Evolutionary conservation across 2,113 vertebrate genomes (phyloP).

Genomic region (Enhydra lutris): DNA sequence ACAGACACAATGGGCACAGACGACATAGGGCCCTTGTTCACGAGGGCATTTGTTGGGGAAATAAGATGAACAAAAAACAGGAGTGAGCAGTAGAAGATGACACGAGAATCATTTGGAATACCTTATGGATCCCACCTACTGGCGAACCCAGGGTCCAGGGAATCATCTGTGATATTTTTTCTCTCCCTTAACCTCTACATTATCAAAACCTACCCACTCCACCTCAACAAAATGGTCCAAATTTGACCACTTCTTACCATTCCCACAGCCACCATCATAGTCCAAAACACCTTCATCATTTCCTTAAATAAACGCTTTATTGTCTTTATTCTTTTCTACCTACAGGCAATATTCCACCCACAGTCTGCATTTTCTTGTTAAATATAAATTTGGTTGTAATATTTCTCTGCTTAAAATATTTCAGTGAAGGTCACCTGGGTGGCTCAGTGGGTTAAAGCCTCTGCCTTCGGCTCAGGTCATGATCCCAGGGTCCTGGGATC

Average conservation of each 20-base stretch:
- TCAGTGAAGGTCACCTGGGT: not conserved
- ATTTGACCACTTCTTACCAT: not conserved
- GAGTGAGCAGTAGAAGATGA: not conserved
- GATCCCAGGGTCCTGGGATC: too few relatives aligned
- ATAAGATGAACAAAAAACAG: not conserved
- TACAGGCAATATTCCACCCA: not conserved
- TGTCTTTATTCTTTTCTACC: not conserved
- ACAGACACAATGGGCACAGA: not conserved
- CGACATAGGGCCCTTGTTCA: not conserved
- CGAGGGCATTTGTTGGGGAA: not conserved
- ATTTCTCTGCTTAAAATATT: not conserved
- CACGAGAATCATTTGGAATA: fast-evolving
- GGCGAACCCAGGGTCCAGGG: not conserved
- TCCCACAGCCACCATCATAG: not conserved
- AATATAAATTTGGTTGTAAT: not conserved
- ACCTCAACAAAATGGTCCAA: not conserved
- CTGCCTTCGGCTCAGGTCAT: too few relatives aligned
- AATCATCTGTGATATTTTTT: not conserved
- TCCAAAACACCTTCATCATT: not conserved
- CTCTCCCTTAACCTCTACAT: not conserved
- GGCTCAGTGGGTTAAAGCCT: too few relatives aligned
- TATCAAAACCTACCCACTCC: not conserved
- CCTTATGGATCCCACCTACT: not conserved
- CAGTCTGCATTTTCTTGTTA: not conserved
- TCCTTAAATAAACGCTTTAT: not conserved